A percentile compares a stretch with the other conserved stretches of the same genome.
These are phyloP conservation scores for Watsonalla cultraria DNA, from an alignment of 2,888 invertebrate species.

Conservation along the genomic window DNA sequence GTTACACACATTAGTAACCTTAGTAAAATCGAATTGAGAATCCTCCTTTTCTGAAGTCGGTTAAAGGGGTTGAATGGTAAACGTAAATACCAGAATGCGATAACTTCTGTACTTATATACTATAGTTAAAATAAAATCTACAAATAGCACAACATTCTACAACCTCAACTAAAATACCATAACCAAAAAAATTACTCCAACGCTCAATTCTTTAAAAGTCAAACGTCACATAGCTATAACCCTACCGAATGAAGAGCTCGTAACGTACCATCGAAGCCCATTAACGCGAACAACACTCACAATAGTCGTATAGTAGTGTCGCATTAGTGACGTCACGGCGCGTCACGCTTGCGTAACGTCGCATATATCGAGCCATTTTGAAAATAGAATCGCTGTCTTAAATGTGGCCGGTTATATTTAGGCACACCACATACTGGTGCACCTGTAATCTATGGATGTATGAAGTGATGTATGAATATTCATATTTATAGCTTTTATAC, in stretches of 20 bases:
- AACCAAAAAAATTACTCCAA: too few relatives aligned
- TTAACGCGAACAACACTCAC: background rate
- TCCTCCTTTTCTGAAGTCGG: too few relatives aligned
- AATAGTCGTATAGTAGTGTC: constrained; percentile 9
- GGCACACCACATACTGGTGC: constrained; percentile 47
- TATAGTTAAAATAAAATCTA: too few relatives aligned
- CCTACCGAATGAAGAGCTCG: too few relatives aligned
- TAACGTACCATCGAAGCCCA: background rate
- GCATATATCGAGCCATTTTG: constrained; percentile 53
- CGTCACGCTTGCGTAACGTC: constrained; percentile 65
- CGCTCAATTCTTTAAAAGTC: too few relatives aligned
- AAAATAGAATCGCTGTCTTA: constrained; percentile 59
- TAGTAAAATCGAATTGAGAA: too few relatives aligned
- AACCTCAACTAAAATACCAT: too few relatives aligned
- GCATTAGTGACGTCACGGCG: constrained; percentile 46
- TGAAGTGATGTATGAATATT: background rate
- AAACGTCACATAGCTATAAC: background rate
- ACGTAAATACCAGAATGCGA: too few relatives aligned
- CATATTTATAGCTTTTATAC: background rate
- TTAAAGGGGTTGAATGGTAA: too few relatives aligned
- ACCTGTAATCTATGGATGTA: constrained; percentile 29
- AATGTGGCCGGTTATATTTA: constrained; percentile 63
- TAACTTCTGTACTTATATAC: too few relatives aligned
- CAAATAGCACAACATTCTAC: too few relatives aligned
- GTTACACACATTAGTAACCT: too few relatives aligned